Evolutionary conservation across 2,113 vertebrate genomes (phyloP).

Genomic region (Odocoileus virginianus): DNA sequence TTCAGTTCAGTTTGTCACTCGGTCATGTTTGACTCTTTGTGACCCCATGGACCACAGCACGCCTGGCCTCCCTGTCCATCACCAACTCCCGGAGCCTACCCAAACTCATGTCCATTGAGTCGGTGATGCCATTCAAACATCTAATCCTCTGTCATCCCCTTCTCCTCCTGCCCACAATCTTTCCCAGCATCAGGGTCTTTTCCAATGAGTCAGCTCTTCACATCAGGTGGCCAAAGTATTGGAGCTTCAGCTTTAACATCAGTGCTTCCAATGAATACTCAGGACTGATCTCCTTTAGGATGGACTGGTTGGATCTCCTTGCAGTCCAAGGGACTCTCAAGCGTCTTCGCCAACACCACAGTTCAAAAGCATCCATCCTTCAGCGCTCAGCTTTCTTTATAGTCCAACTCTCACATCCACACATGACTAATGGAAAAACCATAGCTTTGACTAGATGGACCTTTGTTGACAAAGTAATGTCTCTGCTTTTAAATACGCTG

Average conservation of each 20-base stretch:
- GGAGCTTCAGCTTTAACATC: neutral
- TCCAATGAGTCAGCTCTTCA: neutral
- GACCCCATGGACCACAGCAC: rapidly evolving
- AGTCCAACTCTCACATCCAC: neutral
- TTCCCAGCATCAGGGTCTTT: neutral
- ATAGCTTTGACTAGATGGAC: rapidly evolving
- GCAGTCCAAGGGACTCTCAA: neutral
- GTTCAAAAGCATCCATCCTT: neutral
- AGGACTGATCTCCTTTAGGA: neutral
- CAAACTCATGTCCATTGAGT: neutral
- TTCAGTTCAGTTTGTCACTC: neutral
- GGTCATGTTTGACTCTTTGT: rapidly evolving
- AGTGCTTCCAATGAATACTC: neutral
- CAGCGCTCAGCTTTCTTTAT: rapidly evolving
- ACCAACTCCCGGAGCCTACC: rapidly evolving
- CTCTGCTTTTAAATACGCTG: neutral
- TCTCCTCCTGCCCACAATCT: neutral
- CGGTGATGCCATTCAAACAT: neutral
- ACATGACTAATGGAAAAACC: neutral
- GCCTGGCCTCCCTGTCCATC: neutral
- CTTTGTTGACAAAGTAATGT: neutral
- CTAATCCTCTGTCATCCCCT: neutral
- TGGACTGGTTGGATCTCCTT: neutral
- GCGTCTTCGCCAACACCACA: neutral
- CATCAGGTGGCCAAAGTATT: neutral